Base-by-base conservation (phyloP, 2,797 vertebrate species). In the Gobio occitaniae region DNA sequence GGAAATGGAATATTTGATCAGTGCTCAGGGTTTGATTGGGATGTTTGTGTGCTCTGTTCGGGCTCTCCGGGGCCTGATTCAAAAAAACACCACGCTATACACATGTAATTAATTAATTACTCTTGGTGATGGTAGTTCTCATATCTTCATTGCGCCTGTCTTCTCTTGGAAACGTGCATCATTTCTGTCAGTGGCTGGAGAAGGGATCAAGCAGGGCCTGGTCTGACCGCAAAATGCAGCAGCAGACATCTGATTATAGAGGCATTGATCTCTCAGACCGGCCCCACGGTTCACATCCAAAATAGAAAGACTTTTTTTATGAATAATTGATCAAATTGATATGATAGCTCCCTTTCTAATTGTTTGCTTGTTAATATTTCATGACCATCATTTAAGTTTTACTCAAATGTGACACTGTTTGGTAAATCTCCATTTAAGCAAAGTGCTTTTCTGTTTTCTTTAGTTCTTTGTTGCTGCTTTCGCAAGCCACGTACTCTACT, bases 331-430 rank as follows among this genome's bases (percentile, higher is more conserved):
- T 93, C 88, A 82, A 93, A 94, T 93, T 95, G 93, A 92, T 93
- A 94, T 94, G 92, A 94, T 93, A 93, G 94, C 87, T 92, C 50
- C 17, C 89, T 91, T 90, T 94, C 92, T 94, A 94, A 95, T 95
- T 94, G 93, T 95, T 95, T 92, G 87, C 91, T 93, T 90, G 90
- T 96, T 93, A 95, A 95, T 95, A 94, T 94, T 95, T 95, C 81
- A 95, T 94, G 92, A 89, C 83, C 88, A 91, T 90, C 87, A 89
- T 95, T 93, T 93, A 94, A 91, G 84, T 84, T 92, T 87, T 89
- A 89, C 84, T 88, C 80, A 86, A 92, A 91, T 90, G 89, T 90
- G 90, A 92, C 89, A 91, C 90, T 91, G 87, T 90, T 89, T 85
- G 87, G 83, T 90, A 87, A 89, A 89, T 87, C 77, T 87, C 77